phyloP scores from a whole-genome alignment of 2,797 vertebrate species.

The Cetoscarus ocellatus region DNA sequence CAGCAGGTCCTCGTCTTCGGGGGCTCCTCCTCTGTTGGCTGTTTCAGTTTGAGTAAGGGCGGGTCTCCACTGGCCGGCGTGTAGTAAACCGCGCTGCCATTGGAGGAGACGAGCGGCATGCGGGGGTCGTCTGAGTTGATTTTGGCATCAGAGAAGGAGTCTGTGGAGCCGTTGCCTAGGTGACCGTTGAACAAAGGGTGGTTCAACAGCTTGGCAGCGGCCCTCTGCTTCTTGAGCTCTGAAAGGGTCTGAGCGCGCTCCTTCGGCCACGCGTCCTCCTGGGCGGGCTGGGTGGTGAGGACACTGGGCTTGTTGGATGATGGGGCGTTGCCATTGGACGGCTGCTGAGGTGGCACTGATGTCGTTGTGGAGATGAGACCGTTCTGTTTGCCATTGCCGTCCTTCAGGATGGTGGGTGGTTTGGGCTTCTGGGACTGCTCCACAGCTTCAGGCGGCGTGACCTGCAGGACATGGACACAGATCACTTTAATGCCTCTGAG shows the following conservation, averaged over 20 bases:
- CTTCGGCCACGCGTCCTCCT: slow-evolving; percentile 80
- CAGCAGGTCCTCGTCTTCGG: slow-evolving; percentile 91
- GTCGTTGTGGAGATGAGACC: slow-evolving; percentile 82
- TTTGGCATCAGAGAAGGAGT: slow-evolving; percentile 84
- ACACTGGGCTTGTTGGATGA: slow-evolving; percentile 70
- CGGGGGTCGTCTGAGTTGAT: slow-evolving; percentile 87
- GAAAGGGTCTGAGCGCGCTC: slow-evolving; percentile 94
- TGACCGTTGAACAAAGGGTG: slow-evolving; percentile 92
- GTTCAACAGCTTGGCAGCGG: slow-evolving; percentile 91
- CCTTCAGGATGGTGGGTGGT: slow-evolving; percentile 76
- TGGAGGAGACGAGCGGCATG: slow-evolving; percentile 94
- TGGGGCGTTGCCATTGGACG: slow-evolving; percentile 81
- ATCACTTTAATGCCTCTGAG: slow-evolving; percentile 25
- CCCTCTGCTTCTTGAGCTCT: slow-evolving; percentile 94
- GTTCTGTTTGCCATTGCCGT: slow-evolving; percentile 72
- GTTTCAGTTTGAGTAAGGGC: slow-evolving; percentile 94
- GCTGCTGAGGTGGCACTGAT: slow-evolving; percentile 75
- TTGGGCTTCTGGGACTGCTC: slow-evolving; percentile 81
- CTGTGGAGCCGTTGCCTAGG: slow-evolving; percentile 86
- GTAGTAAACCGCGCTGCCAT: slow-evolving; percentile 93
- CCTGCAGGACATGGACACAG: slow-evolving; percentile 75
- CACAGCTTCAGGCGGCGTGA: slow-evolving; percentile 69
- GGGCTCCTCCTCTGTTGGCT: slow-evolving; percentile 93
- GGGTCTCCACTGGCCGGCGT: slow-evolving; percentile 96
- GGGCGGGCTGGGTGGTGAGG: slow-evolving; percentile 59